Conservation (phyloP, 92 coral and sea anemone genomes). For the Metridium senile region DNA sequence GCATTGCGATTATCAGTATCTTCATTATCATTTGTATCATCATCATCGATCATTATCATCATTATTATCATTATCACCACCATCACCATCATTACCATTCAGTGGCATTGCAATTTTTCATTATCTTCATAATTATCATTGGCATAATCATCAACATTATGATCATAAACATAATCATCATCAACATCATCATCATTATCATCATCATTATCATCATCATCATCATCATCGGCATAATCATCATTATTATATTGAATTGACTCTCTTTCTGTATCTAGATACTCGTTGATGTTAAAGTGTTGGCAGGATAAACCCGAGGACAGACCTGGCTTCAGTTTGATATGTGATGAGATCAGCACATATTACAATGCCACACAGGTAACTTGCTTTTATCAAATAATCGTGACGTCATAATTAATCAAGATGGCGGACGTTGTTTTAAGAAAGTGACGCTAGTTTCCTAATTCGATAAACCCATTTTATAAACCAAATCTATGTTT, state of each 20-base stretch:
- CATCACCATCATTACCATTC: background rate
- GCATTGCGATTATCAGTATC: no score
- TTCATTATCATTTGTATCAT: no score
- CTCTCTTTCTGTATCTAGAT: conserved; percentile 20
- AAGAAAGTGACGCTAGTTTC: no score
- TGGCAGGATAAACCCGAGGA: conserved; percentile 52
- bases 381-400: no score
- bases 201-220: background rate
- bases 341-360: conserved; percentile 17
- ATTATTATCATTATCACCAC: background rate
- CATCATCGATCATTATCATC: background rate
- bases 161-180: background rate
- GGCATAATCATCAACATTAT: background rate
- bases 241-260: background rate
- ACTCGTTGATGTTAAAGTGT: conserved; percentile 38
- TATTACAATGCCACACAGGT: conserved; percentile 16
- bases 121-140: background rate
- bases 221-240: background rate
- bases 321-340: conserved; percentile 37
- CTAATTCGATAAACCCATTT: no score
- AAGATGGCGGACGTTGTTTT: no score
- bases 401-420: no score
- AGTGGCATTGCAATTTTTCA: background rate
- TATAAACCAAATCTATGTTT: no score
- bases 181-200: background rate